phyloP scores from a whole-genome alignment of 1,140 invertebrate species.

The Halyomorpha halys region DNA sequence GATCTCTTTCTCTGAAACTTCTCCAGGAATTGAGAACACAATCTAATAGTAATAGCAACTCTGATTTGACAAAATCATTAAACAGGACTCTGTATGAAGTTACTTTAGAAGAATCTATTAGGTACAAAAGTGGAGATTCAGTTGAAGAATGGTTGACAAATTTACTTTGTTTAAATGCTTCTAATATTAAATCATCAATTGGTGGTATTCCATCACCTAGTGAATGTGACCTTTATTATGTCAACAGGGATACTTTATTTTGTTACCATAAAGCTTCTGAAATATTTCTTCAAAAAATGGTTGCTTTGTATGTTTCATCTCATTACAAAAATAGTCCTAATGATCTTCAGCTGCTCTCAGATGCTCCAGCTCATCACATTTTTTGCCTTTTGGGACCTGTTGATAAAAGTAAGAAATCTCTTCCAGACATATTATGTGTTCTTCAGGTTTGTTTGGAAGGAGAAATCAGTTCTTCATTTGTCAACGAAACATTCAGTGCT shows the following conservation, averaged over 20 bases:
- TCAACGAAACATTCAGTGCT: slow-evolving; percentile 64
- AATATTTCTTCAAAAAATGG: slow-evolving; percentile 81
- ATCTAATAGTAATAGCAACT: slow-evolving; percentile 36
- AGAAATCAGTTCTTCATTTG: slow-evolving; percentile 70
- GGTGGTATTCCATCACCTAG: slow-evolving; percentile 78
- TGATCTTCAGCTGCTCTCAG: slow-evolving; percentile 96
- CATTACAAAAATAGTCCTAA: slow-evolving; percentile 99
- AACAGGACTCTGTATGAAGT: slow-evolving; percentile 37
- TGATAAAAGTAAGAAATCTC: slow-evolving; percentile 50
- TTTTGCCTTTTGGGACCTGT: slow-evolving; percentile 90
- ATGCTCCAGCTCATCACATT: slow-evolving; percentile 95
- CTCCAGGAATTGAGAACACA: slow-evolving; percentile 76
- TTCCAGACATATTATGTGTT: slow-evolving; percentile 87
- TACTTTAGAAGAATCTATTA: slow-evolving; percentile 86
- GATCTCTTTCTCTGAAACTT: slow-evolving; percentile 90
- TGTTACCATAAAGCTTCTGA: slow-evolving; percentile 95
- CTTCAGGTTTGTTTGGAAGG: slow-evolving; percentile 94
- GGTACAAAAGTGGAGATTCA: slow-evolving; percentile 78
- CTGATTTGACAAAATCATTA: slow-evolving; percentile 35
- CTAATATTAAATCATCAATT: slow-evolving; percentile 48
- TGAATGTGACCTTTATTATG: slow-evolving; percentile 81
- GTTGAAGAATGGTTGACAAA: slow-evolving; percentile 88
- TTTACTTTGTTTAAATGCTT: slow-evolving; percentile 83
- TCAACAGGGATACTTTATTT: slow-evolving; percentile 91
- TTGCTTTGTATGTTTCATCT: slow-evolving; percentile 89